Evolutionary conservation across 2,797 vertebrate genomes (phyloP).

Genomic region (Orestias chungarensis): DNA sequence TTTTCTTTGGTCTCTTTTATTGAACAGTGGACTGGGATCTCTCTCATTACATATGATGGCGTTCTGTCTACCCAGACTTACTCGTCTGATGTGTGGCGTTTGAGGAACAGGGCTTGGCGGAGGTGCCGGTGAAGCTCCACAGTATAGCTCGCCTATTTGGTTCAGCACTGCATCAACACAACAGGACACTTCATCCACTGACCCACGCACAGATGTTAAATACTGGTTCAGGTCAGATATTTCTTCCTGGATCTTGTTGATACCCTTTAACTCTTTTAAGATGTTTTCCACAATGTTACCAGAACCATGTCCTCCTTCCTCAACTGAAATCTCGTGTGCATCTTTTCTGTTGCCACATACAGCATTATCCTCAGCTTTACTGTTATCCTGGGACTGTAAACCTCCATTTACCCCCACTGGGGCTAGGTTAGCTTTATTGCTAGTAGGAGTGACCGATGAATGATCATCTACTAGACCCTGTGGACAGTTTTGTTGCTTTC

Average conservation of each 20-base stretch:
- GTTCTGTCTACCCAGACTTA: constrained; percentile 72
- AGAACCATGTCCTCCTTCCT: constrained; percentile 61
- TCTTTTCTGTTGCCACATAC: constrained; percentile 52
- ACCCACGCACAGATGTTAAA: constrained; percentile 82
- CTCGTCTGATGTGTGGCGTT: constrained; percentile 47
- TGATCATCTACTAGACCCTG: constrained; percentile 77
- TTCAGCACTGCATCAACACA: constrained; percentile 83
- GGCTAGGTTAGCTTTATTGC: constrained; percentile 25
- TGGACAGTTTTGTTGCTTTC: no score
- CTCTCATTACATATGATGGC: constrained; percentile 63
- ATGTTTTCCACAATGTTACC: constrained; percentile 81
- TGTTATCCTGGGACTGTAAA: constrained; percentile 65
- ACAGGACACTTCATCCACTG: constrained; percentile 84
- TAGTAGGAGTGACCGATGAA: constrained; percentile 59
- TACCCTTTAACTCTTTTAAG: constrained; percentile 83
- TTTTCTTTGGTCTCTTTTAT: constrained; percentile 78
- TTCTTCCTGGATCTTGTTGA: constrained; percentile 86
- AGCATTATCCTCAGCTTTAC: constrained; percentile 62
- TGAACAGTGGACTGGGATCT: constrained; percentile 77
- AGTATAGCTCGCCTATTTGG: constrained; percentile 82
- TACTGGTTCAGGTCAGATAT: constrained; percentile 82
- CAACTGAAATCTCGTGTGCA: constrained; percentile 39
- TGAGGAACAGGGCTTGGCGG: constrained; percentile 53
- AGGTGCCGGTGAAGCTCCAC: constrained; percentile 65
- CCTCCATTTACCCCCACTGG: constrained; percentile 37